Base-by-base conservation (phyloP, 1,140 invertebrate species). In the Phortica variegata region DNA sequence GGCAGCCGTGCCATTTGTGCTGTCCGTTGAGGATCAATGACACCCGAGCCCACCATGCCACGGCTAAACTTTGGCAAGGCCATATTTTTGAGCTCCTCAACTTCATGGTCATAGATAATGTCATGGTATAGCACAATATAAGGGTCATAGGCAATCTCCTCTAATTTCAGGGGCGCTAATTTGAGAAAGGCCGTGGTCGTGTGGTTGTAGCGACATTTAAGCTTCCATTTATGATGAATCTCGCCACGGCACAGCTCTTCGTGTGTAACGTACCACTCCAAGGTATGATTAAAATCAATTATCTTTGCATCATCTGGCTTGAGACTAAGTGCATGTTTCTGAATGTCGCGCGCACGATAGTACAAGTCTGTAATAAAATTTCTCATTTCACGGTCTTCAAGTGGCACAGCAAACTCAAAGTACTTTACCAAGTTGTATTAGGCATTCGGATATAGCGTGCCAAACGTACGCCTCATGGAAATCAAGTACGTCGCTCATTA, bases 221-320 rank as follows among this genome's bases (percentile, higher is more conserved):
- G 79, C 43, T 79, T 43, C 0, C 2, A 13, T 13, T 17, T 12
- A 19, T 78, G 65, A 1, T 63, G 49, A 46, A 87, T 79, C 72
- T 95, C 93, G 20, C 89, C 89, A 15, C 95, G 82, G 74, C 95
- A 98, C 3, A 97, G 79, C 56, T 85, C 83, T 77, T 97, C 92
- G 75, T 93, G 84, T 3, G 80, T 72, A 39, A 82, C 73, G 41
- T 75, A 2, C 4, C 23, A 10, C 23, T 23, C 19, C 13, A 8
- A 7, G 29, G 12, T 12, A 8, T 8, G 7, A 8, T 31, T 31
- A 8, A 10, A 52, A 16, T n/a, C 47, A 17, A 7, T 15, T 40
- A 3, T 42, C 9, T 26, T 29, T 41, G 2, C 0, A 55, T 48
- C 20, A 2, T 13, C 9, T 5, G 40, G 31, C 1, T 58, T 1